Evolutionary conservation across 2,113 vertebrate species (phyloP).

Genomic region (Lepisosteus osseus): DNA sequence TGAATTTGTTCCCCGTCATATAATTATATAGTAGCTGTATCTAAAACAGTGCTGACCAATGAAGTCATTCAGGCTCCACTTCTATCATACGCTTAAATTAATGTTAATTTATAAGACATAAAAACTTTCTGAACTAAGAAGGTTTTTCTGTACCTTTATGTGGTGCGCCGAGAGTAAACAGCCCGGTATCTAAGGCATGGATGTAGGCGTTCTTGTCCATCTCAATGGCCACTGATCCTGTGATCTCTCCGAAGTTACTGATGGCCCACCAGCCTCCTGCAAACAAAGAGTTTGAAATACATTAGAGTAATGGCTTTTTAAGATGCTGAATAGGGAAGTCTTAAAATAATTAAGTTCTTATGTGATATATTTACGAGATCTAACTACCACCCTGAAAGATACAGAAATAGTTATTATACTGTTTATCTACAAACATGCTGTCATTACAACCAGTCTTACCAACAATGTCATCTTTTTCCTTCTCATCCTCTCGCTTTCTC

Average conservation of each 20-base stretch:
- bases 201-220: constrained; percentile 89
- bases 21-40: too few relatives aligned
- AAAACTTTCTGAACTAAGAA: too few relatives aligned
- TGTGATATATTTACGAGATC: too few relatives aligned
- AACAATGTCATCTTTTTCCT: constrained; percentile 75
- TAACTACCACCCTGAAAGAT: background rate
- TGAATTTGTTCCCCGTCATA: too few relatives aligned
- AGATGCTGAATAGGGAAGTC: too few relatives aligned
- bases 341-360: too few relatives aligned
- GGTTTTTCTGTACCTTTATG: constrained; percentile 61
- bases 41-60: too few relatives aligned
- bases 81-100: too few relatives aligned
- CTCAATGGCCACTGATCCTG: constrained; percentile 88
- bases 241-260: constrained; percentile 81
- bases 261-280: constrained; percentile 89
- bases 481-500: constrained; percentile 72
- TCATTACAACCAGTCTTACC: constrained; percentile 58
- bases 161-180: constrained; percentile 90
- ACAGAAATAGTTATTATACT: background rate
- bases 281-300: constrained; percentile 11
- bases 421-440: too few relatives aligned
- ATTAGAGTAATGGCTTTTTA: background rate
- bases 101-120: too few relatives aligned
- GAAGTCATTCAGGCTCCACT: too few relatives aligned
- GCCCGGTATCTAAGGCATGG: constrained; percentile 90